Percentiles rank a stretch among this genome's conserved stretches.
phyloP scores from a whole-genome alignment of 2,888 invertebrate genomes.

The Hypercompe scribonia region DNA sequence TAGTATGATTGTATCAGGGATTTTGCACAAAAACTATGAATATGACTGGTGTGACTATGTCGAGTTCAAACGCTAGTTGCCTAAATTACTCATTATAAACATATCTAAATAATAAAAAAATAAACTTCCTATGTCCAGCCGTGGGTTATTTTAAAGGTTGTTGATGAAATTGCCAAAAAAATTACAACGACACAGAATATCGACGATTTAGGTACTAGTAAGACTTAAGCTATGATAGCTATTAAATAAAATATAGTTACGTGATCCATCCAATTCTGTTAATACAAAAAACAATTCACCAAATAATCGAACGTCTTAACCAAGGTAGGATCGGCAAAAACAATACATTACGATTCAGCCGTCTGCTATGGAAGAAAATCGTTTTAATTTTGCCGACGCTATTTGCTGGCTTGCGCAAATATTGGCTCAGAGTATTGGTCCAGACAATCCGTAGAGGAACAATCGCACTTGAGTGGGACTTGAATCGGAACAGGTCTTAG shows the following conservation, averaged over 20 bases:
- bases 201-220: neutral
- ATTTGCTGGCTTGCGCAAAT: conserved; percentile 69
- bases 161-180: neutral
- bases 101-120: no score
- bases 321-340: conserved; percentile 44
- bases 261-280: conserved; percentile 17
- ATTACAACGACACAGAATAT: no score
- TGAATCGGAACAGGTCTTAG: conserved; percentile 46
- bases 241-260: conserved; percentile 12
- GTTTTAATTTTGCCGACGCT: conserved; percentile 70
- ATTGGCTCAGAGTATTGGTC: conserved; percentile 67
- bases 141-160: no score
- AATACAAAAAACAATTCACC: conserved; percentile 39
- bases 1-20: no score
- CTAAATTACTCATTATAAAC: no score
- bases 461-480: conserved; percentile 61
- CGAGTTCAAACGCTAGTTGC: no score
- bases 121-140: no score
- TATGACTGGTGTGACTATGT: no score
- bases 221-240: neutral
- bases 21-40: no score
- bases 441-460: conserved; percentile 51
- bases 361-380: conserved; percentile 57
- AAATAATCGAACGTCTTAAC: conserved; percentile 39
- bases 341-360: conserved; percentile 47